Conservation (phyloP, 2,888 invertebrate species). For the Meiosimyza platycephala region DNA sequence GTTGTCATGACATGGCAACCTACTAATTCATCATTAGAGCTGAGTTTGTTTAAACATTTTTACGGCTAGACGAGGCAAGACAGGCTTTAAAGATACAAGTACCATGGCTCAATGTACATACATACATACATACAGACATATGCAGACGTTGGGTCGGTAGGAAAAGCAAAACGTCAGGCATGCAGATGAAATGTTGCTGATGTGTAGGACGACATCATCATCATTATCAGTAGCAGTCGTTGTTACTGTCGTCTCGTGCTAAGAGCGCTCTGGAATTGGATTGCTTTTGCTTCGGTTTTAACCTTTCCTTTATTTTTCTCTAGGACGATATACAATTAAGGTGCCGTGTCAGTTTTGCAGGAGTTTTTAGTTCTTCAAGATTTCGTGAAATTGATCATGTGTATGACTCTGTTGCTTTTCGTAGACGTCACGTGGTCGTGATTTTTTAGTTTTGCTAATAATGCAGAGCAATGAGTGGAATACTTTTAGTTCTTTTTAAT, state of each 20-base stretch:
- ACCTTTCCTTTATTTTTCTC: background rate
- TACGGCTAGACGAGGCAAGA: conserved; percentile 6
- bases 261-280: no score
- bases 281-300: no score
- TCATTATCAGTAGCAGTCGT: conserved; percentile 17
- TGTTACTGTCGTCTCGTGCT: conserved; percentile 5
- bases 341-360: background rate
- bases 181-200: conserved; percentile 43
- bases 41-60: conserved; percentile 32
- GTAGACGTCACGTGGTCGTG: conserved; percentile 46
- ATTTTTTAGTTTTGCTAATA: conserved; percentile 47
- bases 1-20: conserved; percentile 63
- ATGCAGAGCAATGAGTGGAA: conserved; percentile 46
- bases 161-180: conserved; percentile 8
- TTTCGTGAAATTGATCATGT: conserved; percentile 49
- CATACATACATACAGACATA: no score
- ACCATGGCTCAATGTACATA: no score
- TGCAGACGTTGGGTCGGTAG: background rate
- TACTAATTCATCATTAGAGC: conserved; percentile 63
- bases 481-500: conserved; percentile 32
- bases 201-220: conserved; percentile 49
- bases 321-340: background rate
- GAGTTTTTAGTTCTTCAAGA: conserved; percentile 30
- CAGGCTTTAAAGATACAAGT: conserved; percentile 16
- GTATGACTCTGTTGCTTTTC: conserved; percentile 21